These are phyloP conservation scores for Junonia oenone DNA, from an alignment of 2,888 invertebrate species.

Conservation along the genomic window DNA sequence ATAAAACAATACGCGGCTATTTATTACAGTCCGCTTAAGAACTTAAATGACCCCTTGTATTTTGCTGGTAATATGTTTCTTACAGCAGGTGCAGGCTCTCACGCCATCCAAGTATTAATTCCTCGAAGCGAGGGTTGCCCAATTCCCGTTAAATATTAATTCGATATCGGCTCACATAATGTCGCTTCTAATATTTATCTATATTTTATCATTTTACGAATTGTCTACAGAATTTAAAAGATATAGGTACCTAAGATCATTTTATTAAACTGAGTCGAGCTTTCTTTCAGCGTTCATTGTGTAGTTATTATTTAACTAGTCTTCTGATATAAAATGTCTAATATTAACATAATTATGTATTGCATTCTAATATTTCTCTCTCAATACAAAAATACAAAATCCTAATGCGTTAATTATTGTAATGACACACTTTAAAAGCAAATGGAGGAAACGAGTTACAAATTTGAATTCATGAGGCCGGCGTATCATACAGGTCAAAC, in stretches of 20 bases:
- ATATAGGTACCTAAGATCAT: not conserved
- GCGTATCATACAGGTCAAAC: conserved; percentile 49
- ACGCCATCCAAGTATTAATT: conserved; percentile 51
- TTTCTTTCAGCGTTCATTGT: no score
- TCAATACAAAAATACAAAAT: no score
- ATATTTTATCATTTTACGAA: not conserved
- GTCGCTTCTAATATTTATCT: not conserved
- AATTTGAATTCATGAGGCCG: conserved; percentile 13
- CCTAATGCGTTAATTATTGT: no score
- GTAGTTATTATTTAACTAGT: no score
- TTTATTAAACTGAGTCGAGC: no score
- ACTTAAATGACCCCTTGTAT: conserved; percentile 7
- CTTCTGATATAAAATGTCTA: no score
- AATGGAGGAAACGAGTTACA: conserved; percentile 12
- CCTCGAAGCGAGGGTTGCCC: conserved; percentile 47
- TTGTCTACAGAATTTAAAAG: not conserved
- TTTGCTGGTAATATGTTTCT: conserved; percentile 5
- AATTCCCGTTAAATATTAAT: conserved; percentile 58
- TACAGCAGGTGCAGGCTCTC: conserved; percentile 50
- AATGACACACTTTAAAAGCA: not conserved
- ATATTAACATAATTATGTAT: no score
- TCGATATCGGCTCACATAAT: conserved; percentile 16
- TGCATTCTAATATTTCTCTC: no score
- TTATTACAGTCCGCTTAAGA: not conserved
- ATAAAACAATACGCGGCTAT: not conserved